Evolutionary conservation across 2,113 vertebrate genomes (phyloP).

Genomic region (Dicerorhinus sumatrensis): DNA sequence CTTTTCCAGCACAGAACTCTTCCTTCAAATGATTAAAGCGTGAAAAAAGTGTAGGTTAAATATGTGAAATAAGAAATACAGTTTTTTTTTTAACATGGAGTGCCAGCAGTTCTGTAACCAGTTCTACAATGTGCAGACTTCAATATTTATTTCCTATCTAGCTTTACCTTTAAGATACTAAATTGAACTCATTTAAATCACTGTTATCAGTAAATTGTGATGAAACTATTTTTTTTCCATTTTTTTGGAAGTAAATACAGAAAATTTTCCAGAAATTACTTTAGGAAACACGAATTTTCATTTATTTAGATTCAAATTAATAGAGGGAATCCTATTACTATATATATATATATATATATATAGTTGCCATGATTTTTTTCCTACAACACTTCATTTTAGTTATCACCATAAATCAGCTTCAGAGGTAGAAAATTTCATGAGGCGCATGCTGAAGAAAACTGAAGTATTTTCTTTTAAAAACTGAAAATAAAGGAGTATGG

Average conservation of each 20-base stretch:
- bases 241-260: constrained; percentile 49
- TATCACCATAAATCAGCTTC: not conserved
- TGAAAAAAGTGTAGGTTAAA: constrained; percentile 10
- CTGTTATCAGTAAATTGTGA: not conserved
- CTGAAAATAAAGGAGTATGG: not conserved
- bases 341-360: not conserved
- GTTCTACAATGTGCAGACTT: constrained; percentile 32
- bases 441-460: not conserved
- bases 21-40: not conserved
- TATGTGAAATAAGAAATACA: not conserved
- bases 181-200: constrained; percentile 22
- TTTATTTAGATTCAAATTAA: constrained; percentile 13
- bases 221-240: not conserved
- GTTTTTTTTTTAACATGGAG: not conserved
- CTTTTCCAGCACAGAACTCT: not conserved
- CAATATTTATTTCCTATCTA: constrained; percentile 54
- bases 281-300: constrained; percentile 44
- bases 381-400: constrained; percentile 37
- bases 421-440: constrained; percentile 32
- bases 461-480: not conserved
- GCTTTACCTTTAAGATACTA: constrained; percentile 45
- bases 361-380: not conserved
- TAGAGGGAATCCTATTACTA: not conserved
- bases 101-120: constrained; percentile 8
- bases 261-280: constrained; percentile 71